phyloP scores from a whole-genome alignment of 2,113 vertebrate species.

The Fregata magnificens region DNA sequence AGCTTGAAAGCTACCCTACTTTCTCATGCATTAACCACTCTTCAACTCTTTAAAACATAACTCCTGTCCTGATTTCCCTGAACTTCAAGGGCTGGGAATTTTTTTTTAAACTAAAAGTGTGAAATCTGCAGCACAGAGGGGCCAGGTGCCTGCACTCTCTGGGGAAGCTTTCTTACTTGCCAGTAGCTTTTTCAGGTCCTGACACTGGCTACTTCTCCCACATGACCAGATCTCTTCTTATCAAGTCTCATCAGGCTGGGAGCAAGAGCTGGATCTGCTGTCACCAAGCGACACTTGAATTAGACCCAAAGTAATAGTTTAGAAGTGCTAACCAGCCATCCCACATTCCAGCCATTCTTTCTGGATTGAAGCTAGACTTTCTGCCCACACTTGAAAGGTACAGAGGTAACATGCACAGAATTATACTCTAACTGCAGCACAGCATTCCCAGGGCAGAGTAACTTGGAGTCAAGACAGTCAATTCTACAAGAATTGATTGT shows the following conservation, averaged over 20 bases:
- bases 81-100: neutral
- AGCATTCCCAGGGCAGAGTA: neutral
- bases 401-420: neutral
- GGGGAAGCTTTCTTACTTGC: neutral
- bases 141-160: neutral
- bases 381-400: neutral
- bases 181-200: neutral
- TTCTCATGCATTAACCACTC: neutral
- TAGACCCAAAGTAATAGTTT: neutral
- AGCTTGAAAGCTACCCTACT: neutral
- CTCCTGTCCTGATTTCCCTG: neutral
- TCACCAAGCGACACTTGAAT: neutral
- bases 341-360: neutral
- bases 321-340: slow-evolving; percentile 1
- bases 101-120: neutral
- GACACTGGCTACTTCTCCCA: neutral
- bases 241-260: neutral
- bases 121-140: neutral
- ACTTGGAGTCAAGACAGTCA: neutral
- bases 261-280: neutral
- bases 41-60: neutral
- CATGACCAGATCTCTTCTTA: neutral
- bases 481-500: neutral
- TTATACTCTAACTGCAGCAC: neutral
- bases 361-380: neutral